phyloP scores from a whole-genome alignment of 2,888 invertebrate species.

The Phortica magna region DNA sequence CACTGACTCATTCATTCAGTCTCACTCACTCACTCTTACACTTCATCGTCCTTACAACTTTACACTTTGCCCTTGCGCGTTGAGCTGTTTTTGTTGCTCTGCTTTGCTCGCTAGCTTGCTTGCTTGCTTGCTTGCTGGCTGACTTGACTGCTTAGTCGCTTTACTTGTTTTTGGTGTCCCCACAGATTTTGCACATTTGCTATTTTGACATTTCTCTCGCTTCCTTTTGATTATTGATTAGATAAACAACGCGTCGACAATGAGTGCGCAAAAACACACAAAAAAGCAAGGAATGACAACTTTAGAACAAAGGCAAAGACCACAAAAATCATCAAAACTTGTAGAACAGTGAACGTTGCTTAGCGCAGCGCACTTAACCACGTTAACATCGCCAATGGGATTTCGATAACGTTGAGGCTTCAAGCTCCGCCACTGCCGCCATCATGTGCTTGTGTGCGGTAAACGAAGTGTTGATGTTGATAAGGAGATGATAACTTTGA shows the following conservation, averaged over 20 bases:
- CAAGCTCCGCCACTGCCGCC: too few relatives aligned
- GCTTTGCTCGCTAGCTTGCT: too few relatives aligned
- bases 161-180: conserved; percentile 51
- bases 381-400: conserved; percentile 63
- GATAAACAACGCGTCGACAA: conserved; percentile 53
- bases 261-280: conserved; percentile 21
- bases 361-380: conserved; percentile 60
- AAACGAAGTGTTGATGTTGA: too few relatives aligned
- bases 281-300: conserved; percentile 40
- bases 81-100: background rate
- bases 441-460: too few relatives aligned
- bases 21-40: background rate
- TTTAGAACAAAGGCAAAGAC: conserved; percentile 11
- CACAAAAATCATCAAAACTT: conserved; percentile 42
- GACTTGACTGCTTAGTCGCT: background rate
- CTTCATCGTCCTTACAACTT: conserved; percentile 18
- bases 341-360: background rate
- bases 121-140: too few relatives aligned
- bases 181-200: conserved; percentile 67
- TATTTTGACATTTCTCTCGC: conserved; percentile 62
- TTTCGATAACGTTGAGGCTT: conserved; percentile 22
- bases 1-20: too few relatives aligned
- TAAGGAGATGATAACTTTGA: too few relatives aligned
- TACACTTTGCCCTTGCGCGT: conserved; percentile 20
- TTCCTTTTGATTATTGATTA: conserved; percentile 65